phyloP scores from a whole-genome alignment of 2,888 invertebrate species.

The Synanthedon andrenaeformis region DNA sequence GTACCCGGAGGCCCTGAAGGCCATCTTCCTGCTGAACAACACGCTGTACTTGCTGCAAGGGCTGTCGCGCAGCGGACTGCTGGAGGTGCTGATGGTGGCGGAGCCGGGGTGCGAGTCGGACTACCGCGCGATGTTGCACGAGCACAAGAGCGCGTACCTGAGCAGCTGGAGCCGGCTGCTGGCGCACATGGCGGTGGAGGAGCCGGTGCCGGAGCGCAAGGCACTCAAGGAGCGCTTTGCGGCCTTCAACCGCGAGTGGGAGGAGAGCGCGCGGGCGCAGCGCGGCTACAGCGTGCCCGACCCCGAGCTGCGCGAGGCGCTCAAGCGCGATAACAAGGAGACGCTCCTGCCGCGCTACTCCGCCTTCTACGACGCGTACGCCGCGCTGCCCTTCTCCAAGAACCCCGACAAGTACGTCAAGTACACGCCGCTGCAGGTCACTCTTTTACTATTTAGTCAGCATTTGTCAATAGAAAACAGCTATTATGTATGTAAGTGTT shows the following conservation, averaged over 20 bases:
- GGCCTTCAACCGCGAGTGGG: conserved; percentile 96
- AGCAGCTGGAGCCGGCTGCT: conserved; percentile 87
- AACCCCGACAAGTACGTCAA: conserved; percentile 94
- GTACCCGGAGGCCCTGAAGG: conserved; percentile 89
- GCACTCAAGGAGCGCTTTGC: conserved; percentile 90
- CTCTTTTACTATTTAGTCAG: too few species aligned
- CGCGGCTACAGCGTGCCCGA: conserved; percentile 94
- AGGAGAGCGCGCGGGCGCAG: conserved; percentile 87
- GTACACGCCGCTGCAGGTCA: conserved; percentile 83
- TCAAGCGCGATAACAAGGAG: conserved; percentile 91
- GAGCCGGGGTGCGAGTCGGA: conserved; percentile 89
- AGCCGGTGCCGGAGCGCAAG: conserved; percentile 78
- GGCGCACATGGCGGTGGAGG: conserved; percentile 78
- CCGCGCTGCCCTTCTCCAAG: conserved; percentile 86
- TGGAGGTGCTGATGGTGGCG: conserved; percentile 83
- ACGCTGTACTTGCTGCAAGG: conserved; percentile 94
- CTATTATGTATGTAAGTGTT: too few species aligned
- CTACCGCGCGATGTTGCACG: conserved; percentile 88
- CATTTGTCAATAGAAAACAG: not conserved
- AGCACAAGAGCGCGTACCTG: conserved; percentile 81
- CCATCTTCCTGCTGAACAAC: conserved; percentile 94
- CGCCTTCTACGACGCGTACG: conserved; percentile 81
- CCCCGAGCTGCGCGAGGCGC: conserved; percentile 85
- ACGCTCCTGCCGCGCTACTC: conserved; percentile 88
- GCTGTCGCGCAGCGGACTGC: conserved; percentile 83